Conservation (phyloP, 2,888 invertebrate species). For the Acanthacorydalis orientalis region DNA sequence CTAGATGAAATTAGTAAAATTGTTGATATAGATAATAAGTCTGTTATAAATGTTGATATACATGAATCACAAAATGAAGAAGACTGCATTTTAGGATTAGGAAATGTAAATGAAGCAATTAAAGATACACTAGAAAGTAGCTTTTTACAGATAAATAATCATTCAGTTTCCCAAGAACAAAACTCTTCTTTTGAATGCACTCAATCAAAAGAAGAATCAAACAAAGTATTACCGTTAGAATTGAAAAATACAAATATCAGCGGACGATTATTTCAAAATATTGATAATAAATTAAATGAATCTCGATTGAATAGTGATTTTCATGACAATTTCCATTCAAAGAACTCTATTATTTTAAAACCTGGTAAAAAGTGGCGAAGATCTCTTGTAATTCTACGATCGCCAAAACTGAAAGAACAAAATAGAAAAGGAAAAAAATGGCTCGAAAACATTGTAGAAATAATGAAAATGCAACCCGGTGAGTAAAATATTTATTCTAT, state of each 20-base stretch:
- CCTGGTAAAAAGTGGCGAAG: constrained; percentile 54
- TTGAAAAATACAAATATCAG: neutral
- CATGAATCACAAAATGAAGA: too few species aligned
- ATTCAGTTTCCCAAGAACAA: neutral
- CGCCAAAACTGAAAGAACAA: constrained; percentile 12
- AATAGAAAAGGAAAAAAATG: constrained; percentile 33
- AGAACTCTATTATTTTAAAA: constrained; percentile 23
- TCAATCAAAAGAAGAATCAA: neutral
- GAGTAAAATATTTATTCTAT: constrained; percentile 19
- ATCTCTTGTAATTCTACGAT: constrained; percentile 40
- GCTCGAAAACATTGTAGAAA: constrained; percentile 32
- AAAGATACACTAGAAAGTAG: too few species aligned
- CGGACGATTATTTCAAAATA: neutral
- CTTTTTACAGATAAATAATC: neutral
- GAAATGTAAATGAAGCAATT: too few species aligned
- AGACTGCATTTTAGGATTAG: too few species aligned
- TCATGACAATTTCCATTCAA: neutral
- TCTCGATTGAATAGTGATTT: neutral
- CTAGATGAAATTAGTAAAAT: too few species aligned
- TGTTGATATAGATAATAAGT: too few species aligned
- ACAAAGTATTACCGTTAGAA: too few species aligned
- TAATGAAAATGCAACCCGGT: constrained; percentile 33
- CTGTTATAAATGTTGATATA: too few species aligned
- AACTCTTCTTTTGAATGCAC: neutral
- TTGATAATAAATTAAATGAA: neutral